Evolutionary conservation across 1,140 invertebrate genomes (phyloP).

Genomic region (Acromyrmex echinatior): DNA sequence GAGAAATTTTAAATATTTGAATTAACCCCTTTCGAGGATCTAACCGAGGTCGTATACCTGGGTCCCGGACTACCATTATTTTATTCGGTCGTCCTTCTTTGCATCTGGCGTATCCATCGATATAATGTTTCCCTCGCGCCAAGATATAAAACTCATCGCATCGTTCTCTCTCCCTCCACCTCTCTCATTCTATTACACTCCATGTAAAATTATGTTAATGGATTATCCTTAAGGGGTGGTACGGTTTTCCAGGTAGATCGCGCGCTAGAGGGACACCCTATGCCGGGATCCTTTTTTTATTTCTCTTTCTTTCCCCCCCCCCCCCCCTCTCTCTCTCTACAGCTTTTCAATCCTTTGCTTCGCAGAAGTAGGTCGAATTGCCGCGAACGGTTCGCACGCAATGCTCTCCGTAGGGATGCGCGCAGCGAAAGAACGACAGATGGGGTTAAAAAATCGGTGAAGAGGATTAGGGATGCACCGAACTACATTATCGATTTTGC

Average conservation of each 20-base stretch:
- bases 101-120: slow-evolving; percentile 83
- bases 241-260: slow-evolving; percentile 76
- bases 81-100: slow-evolving; percentile 83
- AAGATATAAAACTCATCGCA: slow-evolving; percentile 35
- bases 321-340: slow-evolving; percentile 13
- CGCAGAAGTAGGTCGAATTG: slow-evolving; percentile 78
- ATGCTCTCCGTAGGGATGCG: slow-evolving; percentile 80
- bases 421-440: slow-evolving; percentile 82
- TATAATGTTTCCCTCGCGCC: slow-evolving; percentile 80
- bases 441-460: slow-evolving; percentile 86
- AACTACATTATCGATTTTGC: slow-evolving; percentile 83
- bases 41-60: slow-evolving; percentile 70
- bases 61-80: slow-evolving; percentile 79
- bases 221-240: slow-evolving; percentile 84
- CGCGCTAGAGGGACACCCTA: slow-evolving; percentile 61
- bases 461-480: slow-evolving; percentile 87
- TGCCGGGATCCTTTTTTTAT: slow-evolving; percentile 50
- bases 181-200: slow-evolving; percentile 69
- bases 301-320: not conserved
- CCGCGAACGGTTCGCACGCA: slow-evolving; percentile 58
- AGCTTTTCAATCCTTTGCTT: slow-evolving; percentile 72
- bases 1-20: slow-evolving; percentile 86
- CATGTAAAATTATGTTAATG: slow-evolving; percentile 88
- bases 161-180: not conserved
- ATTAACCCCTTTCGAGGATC: slow-evolving; percentile 82